Evolutionary conservation across 2,888 invertebrate species (phyloP).

Genomic region (Frankliniella intonsa): DNA sequence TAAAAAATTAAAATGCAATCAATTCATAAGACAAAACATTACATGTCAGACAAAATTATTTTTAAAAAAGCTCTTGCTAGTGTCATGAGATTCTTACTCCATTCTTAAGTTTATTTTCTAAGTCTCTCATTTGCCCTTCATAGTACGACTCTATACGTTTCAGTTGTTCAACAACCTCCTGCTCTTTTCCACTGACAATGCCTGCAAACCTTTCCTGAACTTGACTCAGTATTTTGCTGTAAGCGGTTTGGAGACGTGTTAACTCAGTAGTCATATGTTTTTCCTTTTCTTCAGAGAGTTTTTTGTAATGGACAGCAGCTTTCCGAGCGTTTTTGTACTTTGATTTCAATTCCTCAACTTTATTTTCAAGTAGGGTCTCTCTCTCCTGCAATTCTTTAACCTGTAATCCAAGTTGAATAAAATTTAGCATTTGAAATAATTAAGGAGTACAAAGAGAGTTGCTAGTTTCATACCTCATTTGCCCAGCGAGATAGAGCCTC

Average conservation of each 20-base stretch:
- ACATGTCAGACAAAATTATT: too few relatives aligned
- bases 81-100: neutral
- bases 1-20: too few relatives aligned
- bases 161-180: neutral
- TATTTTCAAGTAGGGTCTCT: neutral
- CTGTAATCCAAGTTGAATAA: neutral
- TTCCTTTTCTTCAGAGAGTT: neutral
- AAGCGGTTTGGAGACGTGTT: neutral
- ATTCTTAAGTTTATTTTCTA: neutral
- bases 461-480: neutral
- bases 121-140: neutral
- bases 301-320: slow-evolving; percentile 8
- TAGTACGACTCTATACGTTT: neutral
- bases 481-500: neutral
- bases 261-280: neutral
- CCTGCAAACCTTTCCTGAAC: neutral
- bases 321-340: neutral
- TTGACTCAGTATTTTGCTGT: neutral
- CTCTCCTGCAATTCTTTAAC: neutral
- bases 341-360: neutral
- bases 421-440: neutral
- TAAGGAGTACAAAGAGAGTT: neutral
- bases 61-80: too few relatives aligned
- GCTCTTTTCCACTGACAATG: slow-evolving; percentile 5
- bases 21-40: too few relatives aligned